A percentile compares a stretch with the other conserved stretches of the same genome.
Evolutionary conservation across 2,113 vertebrate genomes (phyloP).

Genomic region (Brienomyrus brachyistius): DNA sequence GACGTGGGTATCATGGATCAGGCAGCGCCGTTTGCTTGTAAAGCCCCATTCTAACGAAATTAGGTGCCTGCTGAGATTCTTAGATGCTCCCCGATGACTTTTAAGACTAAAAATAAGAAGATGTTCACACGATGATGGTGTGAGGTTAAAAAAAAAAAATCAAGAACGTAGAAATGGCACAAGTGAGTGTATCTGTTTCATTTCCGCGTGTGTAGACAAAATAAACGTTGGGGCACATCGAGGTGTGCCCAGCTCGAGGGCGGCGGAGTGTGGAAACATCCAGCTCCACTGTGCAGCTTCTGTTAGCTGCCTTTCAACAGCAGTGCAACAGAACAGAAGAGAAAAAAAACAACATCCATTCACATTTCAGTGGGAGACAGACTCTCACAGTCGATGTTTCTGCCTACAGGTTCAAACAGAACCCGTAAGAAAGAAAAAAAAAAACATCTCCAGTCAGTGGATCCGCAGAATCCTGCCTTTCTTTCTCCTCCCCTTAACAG

Average conservation of each 20-base stretch:
- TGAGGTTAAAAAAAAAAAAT: neutral
- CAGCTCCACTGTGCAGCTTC: neutral
- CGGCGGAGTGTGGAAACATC: neutral
- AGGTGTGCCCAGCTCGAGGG: neutral
- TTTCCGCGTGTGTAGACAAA: neutral
- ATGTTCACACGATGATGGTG: neutral
- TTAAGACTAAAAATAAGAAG: conserved; percentile 5
- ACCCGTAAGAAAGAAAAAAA: neutral
- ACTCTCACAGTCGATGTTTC: neutral
- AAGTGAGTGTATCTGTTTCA: neutral
- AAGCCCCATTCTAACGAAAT: conserved; percentile 16
- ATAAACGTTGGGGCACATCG: neutral
- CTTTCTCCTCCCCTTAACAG: neutral
- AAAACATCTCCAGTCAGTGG: neutral
- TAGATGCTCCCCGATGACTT: neutral
- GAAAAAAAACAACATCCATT: neutral
- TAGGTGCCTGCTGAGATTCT: neutral
- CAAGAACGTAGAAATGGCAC: neutral
- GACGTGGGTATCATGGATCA: neutral
- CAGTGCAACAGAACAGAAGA: neutral
- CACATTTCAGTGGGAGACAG: neutral
- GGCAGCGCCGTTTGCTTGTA: neutral
- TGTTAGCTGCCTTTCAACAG: neutral
- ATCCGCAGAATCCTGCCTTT: neutral
- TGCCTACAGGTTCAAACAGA: neutral